Conservation (phyloP, 2,113 vertebrate genomes). For the Australoheros scitulus region DNA sequence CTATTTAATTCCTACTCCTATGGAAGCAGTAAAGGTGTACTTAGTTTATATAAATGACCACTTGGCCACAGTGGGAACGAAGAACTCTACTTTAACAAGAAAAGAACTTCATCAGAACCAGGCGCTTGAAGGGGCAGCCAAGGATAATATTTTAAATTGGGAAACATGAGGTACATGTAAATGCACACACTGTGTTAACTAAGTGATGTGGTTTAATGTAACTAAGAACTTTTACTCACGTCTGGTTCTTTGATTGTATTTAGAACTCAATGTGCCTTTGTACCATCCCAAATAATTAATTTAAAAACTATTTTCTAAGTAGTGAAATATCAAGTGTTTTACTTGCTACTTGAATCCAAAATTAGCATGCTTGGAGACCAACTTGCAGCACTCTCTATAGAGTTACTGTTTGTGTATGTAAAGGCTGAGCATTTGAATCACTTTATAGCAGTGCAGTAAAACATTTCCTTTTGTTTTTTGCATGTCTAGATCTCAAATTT, state of each 20-base stretch:
- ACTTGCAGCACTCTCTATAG: not conserved
- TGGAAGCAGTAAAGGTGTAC: not conserved
- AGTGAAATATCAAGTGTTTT: not conserved
- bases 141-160: not conserved
- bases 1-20: not conserved
- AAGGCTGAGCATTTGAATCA: not conserved
- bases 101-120: not conserved
- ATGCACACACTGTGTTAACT: not conserved
- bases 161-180: not conserved
- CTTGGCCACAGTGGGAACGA: not conserved
- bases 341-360: not conserved
- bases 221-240: not conserved
- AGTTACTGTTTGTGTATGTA: not conserved
- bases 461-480: not conserved
- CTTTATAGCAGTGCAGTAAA: not conserved
- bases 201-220: not conserved
- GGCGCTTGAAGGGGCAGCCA: not conserved
- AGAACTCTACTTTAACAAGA: not conserved
- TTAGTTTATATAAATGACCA: not conserved
- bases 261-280: not conserved
- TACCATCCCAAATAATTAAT: not conserved
- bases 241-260: not conserved
- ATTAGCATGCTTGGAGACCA: not conserved
- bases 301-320: not conserved
- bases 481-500: not conserved